Evolutionary conservation across 2,888 invertebrate species (phyloP).

Genomic region (Eupithecia inturbata): DNA sequence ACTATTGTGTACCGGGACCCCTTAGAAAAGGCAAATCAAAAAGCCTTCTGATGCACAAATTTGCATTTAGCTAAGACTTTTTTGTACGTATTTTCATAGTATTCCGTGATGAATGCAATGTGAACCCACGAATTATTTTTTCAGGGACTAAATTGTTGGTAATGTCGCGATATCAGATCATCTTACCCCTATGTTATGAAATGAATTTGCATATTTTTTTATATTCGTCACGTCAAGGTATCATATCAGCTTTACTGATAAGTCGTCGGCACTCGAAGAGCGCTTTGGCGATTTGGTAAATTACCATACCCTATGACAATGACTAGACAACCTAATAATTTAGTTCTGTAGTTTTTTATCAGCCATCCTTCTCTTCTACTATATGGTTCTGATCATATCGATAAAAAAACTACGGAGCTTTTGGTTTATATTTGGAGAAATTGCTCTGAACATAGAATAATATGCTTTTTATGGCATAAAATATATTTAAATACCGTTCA

Average conservation of each 20-base stretch:
- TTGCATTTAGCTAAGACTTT: not conserved
- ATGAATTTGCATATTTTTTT: slow-evolving; percentile 18
- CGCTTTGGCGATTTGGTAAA: slow-evolving; percentile 46
- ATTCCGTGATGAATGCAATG: not conserved
- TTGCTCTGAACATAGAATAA: slow-evolving; percentile 29
- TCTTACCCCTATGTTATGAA: not conserved
- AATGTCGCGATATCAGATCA: not conserved
- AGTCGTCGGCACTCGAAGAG: slow-evolving; percentile 41
- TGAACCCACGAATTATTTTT: not conserved
- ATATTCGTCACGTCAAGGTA: slow-evolving; percentile 19
- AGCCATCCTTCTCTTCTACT: not conserved
- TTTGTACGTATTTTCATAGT: slow-evolving; percentile 9
- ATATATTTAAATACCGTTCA: slow-evolving; percentile 18
- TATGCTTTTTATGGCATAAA: slow-evolving; percentile 37
- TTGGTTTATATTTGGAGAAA: slow-evolving; percentile 35
- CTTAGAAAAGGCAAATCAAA: slow-evolving; percentile 59
- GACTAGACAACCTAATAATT: not conserved
- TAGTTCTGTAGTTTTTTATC: slow-evolving; percentile 18
- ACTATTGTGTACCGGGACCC: slow-evolving; percentile 76
- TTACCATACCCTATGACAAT: not conserved
- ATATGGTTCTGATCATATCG: not conserved
- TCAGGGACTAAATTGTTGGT: not conserved
- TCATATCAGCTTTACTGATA: slow-evolving; percentile 13
- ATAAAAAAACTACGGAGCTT: slow-evolving; percentile 20
- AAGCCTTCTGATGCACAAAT: not conserved